Percentiles rank a stretch among this genome's conserved stretches.
Conservation (phyloP, 2,888 invertebrate genomes). For the Tetragonula carbonaria region DNA sequence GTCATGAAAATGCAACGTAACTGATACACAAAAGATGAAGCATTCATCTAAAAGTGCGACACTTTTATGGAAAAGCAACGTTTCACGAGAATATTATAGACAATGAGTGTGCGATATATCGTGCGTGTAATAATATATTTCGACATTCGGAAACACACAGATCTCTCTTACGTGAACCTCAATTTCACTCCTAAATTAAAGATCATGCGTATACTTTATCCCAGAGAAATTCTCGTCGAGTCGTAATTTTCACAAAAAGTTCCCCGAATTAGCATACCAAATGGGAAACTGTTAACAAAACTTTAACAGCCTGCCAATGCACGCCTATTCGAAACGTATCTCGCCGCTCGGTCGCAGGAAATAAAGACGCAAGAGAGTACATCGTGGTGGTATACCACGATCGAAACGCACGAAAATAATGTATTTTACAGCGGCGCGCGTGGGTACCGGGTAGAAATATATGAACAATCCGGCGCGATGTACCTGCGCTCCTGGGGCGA, state of each 20-base stretch:
- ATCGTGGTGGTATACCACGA: slow-evolving; percentile 5
- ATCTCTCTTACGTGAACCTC: neutral
- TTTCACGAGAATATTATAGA: too few relatives aligned
- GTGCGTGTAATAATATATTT: neutral
- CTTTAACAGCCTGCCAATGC: slow-evolving; percentile 4
- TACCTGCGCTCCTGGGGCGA: slow-evolving; percentile 67
- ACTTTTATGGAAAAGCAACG: too few relatives aligned
- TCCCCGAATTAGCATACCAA: neutral
- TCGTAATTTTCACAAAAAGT: neutral
- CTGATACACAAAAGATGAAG: too few relatives aligned
- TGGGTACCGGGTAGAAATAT: slow-evolving; percentile 58
- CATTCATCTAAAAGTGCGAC: too few relatives aligned
- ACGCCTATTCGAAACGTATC: neutral
- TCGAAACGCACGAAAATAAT: slow-evolving; percentile 45
- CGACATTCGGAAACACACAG: neutral
- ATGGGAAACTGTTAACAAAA: neutral
- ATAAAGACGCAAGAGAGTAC: neutral
- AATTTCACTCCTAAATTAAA: too few relatives aligned
- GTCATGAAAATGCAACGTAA: too few relatives aligned
- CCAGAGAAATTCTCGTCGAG: neutral
- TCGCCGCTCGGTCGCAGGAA: neutral
- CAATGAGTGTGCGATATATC: neutral
- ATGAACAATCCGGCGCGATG: slow-evolving; percentile 56
- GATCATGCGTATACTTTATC: too few relatives aligned
- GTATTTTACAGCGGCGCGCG: slow-evolving; percentile 54